Percentiles rank a stretch among this genome's conserved stretches.
These are phyloP conservation scores for Aphelenchoides avenae DNA, from an alignment of 1,140 invertebrate genomes.

Conservation along the genomic window DNA sequence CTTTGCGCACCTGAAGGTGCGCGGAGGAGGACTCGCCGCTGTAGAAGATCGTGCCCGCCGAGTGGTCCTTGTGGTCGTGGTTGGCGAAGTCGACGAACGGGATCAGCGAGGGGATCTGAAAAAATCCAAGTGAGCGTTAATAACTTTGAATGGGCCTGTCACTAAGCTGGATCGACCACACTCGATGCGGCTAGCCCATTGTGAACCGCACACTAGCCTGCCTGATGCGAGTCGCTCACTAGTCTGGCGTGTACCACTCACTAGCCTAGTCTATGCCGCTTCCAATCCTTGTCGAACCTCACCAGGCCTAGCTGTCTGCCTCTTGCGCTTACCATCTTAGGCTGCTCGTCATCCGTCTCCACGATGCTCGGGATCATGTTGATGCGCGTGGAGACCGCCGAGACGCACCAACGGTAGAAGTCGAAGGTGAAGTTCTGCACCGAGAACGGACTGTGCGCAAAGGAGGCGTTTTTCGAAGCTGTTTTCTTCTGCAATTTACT, in stretches of 20 bases:
- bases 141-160: too few relatives aligned
- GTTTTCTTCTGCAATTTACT: constrained; percentile 1
- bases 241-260: too few relatives aligned
- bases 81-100: constrained; percentile 44
- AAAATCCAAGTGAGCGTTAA: too few relatives aligned
- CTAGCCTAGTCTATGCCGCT: too few relatives aligned
- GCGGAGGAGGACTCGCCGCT: constrained; percentile 12
- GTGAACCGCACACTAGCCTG: too few relatives aligned
- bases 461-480: constrained; percentile 4
- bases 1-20: constrained; percentile 21
- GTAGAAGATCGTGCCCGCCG: constrained; percentile 21
- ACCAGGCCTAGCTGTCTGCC: too few relatives aligned
- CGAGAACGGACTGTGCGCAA: constrained; percentile 31
- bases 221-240: too few relatives aligned
- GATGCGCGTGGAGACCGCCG: constrained; percentile 33
- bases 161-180: too few relatives aligned
- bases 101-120: constrained; percentile 33
- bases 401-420: constrained; percentile 45
- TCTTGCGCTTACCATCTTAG: too few relatives aligned
- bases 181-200: too few relatives aligned
- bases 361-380: constrained; percentile 25
- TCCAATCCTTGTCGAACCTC: too few relatives aligned
- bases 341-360: too few relatives aligned
- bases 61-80: constrained; percentile 12
- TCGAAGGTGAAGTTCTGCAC: constrained; percentile 43